Percentiles rank a stretch among this genome's conserved stretches.
Evolutionary conservation across 1,140 invertebrate species (phyloP).

Genomic region (Scaptomyza graminum): DNA sequence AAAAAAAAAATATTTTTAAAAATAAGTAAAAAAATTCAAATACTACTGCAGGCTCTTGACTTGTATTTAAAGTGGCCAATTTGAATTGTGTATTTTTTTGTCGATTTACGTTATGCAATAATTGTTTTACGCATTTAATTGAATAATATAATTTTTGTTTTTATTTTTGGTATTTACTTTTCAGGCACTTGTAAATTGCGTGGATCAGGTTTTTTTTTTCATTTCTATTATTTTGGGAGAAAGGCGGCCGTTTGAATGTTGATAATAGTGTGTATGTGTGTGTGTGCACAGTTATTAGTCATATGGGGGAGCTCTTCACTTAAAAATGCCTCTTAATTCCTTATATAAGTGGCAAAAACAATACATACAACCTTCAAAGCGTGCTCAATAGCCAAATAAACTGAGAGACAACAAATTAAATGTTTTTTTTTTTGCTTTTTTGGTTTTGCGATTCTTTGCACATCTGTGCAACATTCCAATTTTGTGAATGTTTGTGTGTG

Average conservation of each 20-base stretch:
- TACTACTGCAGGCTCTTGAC: conserved; percentile 26
- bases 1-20: conserved; percentile 6
- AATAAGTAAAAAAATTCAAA: conserved; percentile 42
- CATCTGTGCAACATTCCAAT: conserved; percentile 72
- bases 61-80: conserved; percentile 31
- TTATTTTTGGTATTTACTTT: conserved; percentile 3
- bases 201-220: conserved; percentile 28
- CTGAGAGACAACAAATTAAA: conserved; percentile 42
- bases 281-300: conserved; percentile 11
- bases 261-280: conserved; percentile 1
- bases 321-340: conserved; percentile 13
- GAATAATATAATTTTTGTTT: conserved; percentile 38
- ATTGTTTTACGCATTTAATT: conserved; percentile 41
- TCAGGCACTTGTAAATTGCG: conserved; percentile 57
- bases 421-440: conserved; percentile 41
- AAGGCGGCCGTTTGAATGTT: conserved; percentile 51
- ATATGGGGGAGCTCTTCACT: conserved; percentile 25
- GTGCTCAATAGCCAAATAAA: conserved; percentile 64
- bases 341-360: conserved; percentile 36
- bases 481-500: conserved; percentile 22
- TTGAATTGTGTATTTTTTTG: conserved; percentile 26
- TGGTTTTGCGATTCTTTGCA: conserved; percentile 32
- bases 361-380: conserved; percentile 57
- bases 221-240: conserved; percentile 32
- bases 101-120: conserved; percentile 54